A percentile compares a stretch with the other conserved stretches of the same genome.
Evolutionary conservation across 2,797 vertebrate genomes (phyloP).

Genomic region (Leptodactylus fallax): DNA sequence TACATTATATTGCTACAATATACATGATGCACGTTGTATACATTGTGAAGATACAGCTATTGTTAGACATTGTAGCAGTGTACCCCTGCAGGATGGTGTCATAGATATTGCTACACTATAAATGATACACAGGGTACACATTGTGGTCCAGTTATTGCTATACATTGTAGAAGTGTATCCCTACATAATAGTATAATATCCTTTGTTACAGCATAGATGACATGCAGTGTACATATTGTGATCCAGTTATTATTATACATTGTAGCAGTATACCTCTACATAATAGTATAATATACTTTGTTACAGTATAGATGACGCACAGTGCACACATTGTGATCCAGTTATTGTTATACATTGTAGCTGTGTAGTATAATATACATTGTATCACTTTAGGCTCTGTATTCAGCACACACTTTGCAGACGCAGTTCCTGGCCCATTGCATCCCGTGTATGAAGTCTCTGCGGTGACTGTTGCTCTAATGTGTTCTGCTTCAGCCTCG

Average conservation of each 20-base stretch:
- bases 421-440: not conserved
- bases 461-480: slow-evolving; percentile 11
- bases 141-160: not conserved
- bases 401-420: not conserved
- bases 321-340: not conserved
- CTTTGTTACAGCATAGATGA: too few relatives aligned
- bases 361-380: not conserved
- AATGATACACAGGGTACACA: too few relatives aligned
- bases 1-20: too few relatives aligned
- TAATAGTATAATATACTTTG: too few relatives aligned
- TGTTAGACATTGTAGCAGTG: not conserved
- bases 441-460: not conserved
- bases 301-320: not conserved
- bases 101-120: too few relatives aligned
- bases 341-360: not conserved
- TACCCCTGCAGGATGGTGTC: not conserved
- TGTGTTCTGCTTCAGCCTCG: slow-evolving; percentile 13
- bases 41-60: too few relatives aligned
- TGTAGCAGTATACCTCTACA: not conserved
- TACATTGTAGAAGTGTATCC: not conserved
- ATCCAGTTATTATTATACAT: not conserved
- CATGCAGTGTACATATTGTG: too few relatives aligned
- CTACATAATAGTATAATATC: not conserved
- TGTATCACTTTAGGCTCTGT: not conserved
- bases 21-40: too few relatives aligned